Percentiles rank a stretch among this genome's conserved stretches.
Evolutionary conservation across 2,888 invertebrate genomes (phyloP).

Genomic region (Drosophila suboccidentalis): DNA sequence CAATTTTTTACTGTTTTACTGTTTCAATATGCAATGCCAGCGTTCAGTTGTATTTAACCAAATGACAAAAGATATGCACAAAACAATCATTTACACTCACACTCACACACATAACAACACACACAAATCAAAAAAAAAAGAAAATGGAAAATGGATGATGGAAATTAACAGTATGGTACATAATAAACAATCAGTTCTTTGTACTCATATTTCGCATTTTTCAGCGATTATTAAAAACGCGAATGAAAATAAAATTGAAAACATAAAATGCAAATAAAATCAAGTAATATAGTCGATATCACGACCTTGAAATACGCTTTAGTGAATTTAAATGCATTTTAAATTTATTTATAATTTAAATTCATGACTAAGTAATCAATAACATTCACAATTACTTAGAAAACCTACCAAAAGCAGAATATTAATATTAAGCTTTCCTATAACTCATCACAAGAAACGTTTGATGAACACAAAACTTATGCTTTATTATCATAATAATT

Average conservation of each 20-base stretch:
- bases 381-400: no score
- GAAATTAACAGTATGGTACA: not conserved
- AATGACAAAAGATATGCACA: not conserved
- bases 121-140: not conserved
- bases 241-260: no score
- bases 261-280: no score
- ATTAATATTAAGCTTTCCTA: no score
- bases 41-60: not conserved
- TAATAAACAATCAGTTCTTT: not conserved
- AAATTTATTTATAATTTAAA: no score
- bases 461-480: no score
- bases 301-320: no score
- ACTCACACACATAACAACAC: not conserved
- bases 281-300: no score
- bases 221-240: conserved; percentile 4
- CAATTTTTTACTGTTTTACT: not conserved
- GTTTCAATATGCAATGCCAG: not conserved
- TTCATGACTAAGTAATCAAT: no score
- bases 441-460: no score
- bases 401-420: no score
- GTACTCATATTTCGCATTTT: not conserved
- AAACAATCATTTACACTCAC: not conserved
- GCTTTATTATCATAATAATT: not conserved
- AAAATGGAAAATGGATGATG: not conserved
- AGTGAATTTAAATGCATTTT: no score